Base-by-base conservation (phyloP, 2,113 vertebrate genomes). In the Anthoscopus minutus region DNA sequence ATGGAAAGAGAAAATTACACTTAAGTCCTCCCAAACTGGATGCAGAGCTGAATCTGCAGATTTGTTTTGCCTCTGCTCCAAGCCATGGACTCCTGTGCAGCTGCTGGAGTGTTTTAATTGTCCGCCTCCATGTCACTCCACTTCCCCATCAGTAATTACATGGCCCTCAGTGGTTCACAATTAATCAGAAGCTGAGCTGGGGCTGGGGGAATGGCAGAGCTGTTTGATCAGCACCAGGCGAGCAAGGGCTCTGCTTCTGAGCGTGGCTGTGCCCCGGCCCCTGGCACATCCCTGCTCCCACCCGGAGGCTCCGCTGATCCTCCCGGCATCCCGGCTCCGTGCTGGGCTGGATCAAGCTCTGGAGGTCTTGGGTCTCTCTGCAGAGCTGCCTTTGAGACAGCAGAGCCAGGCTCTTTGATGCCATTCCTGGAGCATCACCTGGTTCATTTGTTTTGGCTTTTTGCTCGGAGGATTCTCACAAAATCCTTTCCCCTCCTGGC, bases 271-370 rank as follows among this genome's bases (percentile, higher is more conserved):
- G 57, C 22, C 48, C 87, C 45, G 1, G 60, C 65, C 70, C 61
- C 79, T 3, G 4, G 56, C 81, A 9, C 72, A 4, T 60, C 84
- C 20, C 44, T 24, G 37, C 4, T 42, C 77, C 88, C 16, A 19
- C 15, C 86, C 38, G 0, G 51, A 25, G 80, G 89, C 80, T 56
- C 61, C 0, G 2, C 33, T 35, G 48, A 6, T 50, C 7, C 4
- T 72, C 15, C 40, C 8, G 3, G 60, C 4, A 12, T 2, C 33
- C 35, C 1, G 0, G 57, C 57, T 48, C 33, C 0, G 1, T 7
- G 25, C 84, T 27, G 31, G 4, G 21, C 54, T 11, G 78, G 33
- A 11, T 37, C 73, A 23, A 7, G 81, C n/a, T 0, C 12, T 10
- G 56, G 8, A 30, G 42, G 4, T 1, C 0, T 6, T 44, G 0